Conservation (phyloP, 2,888 invertebrate genomes). For the Xiphydria camelus region DNA sequence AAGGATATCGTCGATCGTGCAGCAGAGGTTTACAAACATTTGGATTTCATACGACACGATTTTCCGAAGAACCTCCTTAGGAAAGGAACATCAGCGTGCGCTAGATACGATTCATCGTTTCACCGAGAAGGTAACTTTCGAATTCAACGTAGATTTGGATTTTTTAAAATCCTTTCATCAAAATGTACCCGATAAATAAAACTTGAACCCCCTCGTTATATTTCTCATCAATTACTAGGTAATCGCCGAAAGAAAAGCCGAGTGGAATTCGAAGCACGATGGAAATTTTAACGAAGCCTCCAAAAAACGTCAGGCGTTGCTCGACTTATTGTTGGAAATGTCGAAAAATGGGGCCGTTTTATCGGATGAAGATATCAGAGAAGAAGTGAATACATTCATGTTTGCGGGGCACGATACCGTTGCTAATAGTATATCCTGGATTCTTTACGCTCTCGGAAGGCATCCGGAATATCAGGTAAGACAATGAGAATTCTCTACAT, state of each 20-base stretch:
- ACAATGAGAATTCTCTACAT: neutral
- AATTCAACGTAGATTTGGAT: too few relatives aligned
- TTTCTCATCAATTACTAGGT: constrained; percentile 37
- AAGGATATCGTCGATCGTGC: constrained; percentile 53
- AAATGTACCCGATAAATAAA: too few relatives aligned
- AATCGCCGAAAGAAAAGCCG: constrained; percentile 39
- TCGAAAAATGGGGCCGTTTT: constrained; percentile 51
- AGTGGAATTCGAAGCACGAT: constrained; percentile 32
- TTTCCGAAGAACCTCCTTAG: constrained; percentile 57
- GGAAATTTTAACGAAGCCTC: constrained; percentile 29
- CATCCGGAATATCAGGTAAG: constrained; percentile 59
- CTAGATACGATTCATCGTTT: constrained; percentile 61
- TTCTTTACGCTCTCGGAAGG: constrained; percentile 60
- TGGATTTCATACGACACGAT: constrained; percentile 61
- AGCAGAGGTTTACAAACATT: constrained; percentile 56
- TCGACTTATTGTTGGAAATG: constrained; percentile 62
- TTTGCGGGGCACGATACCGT: constrained; percentile 65
- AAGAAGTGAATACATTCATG: constrained; percentile 57
- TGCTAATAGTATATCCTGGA: constrained; percentile 62
- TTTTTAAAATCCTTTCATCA: neutral
- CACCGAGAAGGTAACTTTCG: constrained; percentile 57
- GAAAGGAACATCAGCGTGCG: constrained; percentile 57
- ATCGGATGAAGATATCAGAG: constrained; percentile 47
- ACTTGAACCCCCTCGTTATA: too few relatives aligned
- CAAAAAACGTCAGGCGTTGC: constrained; percentile 56